Evolutionary conservation across 2,888 invertebrate genomes (phyloP).

Genomic region (Spatulosminthurus flaviceps): DNA sequence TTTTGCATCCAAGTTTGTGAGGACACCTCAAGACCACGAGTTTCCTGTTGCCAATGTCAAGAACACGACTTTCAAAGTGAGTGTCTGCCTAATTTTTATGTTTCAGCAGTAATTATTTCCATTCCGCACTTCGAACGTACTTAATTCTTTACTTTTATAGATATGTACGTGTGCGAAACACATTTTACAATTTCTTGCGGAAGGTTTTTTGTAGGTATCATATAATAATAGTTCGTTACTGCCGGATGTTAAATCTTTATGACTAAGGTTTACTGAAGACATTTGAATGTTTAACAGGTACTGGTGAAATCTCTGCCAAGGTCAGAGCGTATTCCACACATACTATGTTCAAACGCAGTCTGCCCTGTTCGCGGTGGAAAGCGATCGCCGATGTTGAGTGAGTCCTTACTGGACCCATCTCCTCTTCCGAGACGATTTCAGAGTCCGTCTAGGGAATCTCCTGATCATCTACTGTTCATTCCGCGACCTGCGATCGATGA

Average conservation of each 20-base stretch:
- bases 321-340: slow-evolving; percentile 75
- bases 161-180: too few species aligned
- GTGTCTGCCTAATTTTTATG: background rate
- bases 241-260: too few species aligned
- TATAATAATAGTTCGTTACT: too few species aligned
- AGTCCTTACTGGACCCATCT: slow-evolving; percentile 67
- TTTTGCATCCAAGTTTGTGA: slow-evolving; percentile 70
- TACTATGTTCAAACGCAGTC: slow-evolving; percentile 68
- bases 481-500: slow-evolving; percentile 71
- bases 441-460: slow-evolving; percentile 65
- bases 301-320: slow-evolving; percentile 75
- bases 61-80: slow-evolving; percentile 72
- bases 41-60: slow-evolving; percentile 76
- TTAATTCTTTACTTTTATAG: too few species aligned
- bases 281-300: slow-evolving; percentile 65
- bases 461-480: slow-evolving; percentile 65
- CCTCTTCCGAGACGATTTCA: slow-evolving; percentile 65
- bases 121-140: too few species aligned
- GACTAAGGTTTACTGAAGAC: too few species aligned
- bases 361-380: slow-evolving; percentile 58
- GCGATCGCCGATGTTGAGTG: slow-evolving; percentile 65
- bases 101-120: too few species aligned
- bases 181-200: too few species aligned
- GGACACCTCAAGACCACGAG: slow-evolving; percentile 73
- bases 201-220: too few species aligned